Conservation (phyloP, 2,888 invertebrate genomes). For the Ptilodon capucinus region DNA sequence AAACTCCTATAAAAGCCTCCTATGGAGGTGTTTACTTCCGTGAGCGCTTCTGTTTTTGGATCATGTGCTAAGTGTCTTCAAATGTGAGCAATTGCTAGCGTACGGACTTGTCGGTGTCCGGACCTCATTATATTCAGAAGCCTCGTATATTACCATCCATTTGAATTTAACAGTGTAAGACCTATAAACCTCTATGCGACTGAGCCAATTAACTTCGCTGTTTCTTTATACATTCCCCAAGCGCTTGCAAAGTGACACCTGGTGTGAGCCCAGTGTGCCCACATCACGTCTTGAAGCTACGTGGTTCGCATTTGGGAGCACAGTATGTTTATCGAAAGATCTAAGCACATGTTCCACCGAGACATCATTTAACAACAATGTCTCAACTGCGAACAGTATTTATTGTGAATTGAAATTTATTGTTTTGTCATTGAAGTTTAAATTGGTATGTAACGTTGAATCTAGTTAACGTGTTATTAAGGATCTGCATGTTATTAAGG, state of each 20-base stretch:
- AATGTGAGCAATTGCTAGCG: no score
- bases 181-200: not conserved
- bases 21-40: no score
- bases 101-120: not conserved
- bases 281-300: conserved; percentile 8
- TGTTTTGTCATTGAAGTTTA: not conserved
- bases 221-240: not conserved
- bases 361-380: not conserved
- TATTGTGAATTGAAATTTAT: not conserved
- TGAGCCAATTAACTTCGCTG: not conserved
- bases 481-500: conserved; percentile 9
- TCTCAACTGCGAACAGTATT: no score
- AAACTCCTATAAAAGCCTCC: no score
- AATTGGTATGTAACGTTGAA: conserved; percentile 1
- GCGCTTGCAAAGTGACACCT: not conserved
- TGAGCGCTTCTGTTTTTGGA: no score
- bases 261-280: not conserved
- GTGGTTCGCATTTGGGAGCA: conserved; percentile 6
- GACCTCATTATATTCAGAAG: not conserved
- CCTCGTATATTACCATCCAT: not conserved
- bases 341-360: conserved; percentile 6
- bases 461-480: not conserved
- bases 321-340: conserved; percentile 11
- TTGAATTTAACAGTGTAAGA: not conserved
- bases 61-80: no score